A percentile compares a stretch with the other conserved stretches of the same genome.
These are phyloP conservation scores for Gymnothorax reevesii DNA, from an alignment of 2,797 vertebrate species.

Conservation along the genomic window DNA sequence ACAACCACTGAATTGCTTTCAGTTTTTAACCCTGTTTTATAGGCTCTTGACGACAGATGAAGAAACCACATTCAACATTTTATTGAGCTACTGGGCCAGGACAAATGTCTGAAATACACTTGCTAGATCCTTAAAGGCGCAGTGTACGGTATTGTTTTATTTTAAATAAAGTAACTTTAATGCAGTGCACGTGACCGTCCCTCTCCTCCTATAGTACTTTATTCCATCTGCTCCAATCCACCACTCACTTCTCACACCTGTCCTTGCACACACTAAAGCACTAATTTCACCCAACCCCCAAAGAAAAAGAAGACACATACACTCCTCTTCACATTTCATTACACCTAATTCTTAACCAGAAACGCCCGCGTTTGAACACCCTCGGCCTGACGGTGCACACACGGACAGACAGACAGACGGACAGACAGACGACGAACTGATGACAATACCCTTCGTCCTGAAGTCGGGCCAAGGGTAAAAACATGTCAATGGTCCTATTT, in stretches of 20 bases:
- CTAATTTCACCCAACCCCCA: neutral
- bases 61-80: neutral
- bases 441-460: no score
- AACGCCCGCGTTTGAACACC: no score
- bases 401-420: no score
- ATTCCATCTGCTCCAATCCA: neutral
- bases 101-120: neutral
- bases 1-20: neutral
- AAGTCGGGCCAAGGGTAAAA: no score
- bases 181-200: neutral
- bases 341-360: no score
- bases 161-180: neutral
- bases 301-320: neutral
- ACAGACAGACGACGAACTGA: no score
- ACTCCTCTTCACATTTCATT: neutral
- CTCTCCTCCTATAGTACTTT: neutral
- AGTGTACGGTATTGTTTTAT: neutral
- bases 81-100: neutral
- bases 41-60: slow-evolving; percentile 25
- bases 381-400: no score
- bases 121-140: neutral
- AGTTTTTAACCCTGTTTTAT: neutral
- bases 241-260: neutral
- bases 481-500: no score
- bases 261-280: neutral